Percentiles rank a stretch among this genome's conserved stretches.
Evolutionary conservation across 1,140 invertebrate genomes (phyloP).

Genomic region (Heliconius congener): DNA sequence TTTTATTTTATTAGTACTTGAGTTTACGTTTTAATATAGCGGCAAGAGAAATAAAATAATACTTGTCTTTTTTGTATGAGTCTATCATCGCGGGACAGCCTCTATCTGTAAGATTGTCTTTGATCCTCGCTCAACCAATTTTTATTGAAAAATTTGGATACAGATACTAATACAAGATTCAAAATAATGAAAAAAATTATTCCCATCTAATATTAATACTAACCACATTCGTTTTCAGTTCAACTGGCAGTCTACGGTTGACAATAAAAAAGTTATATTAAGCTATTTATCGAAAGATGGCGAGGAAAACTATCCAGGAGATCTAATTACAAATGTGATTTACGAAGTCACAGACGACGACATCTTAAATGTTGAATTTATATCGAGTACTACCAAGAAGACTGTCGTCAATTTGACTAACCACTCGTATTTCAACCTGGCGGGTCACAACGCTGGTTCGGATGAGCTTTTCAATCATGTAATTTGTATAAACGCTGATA

Average conservation of each 20-base stretch:
- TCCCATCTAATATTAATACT: too few relatives aligned
- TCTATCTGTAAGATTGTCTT: too few relatives aligned
- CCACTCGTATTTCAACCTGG: slow-evolving; percentile 97
- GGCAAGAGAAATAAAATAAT: background rate
- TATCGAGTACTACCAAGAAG: slow-evolving; percentile 87
- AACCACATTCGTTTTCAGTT: slow-evolving; percentile 43
- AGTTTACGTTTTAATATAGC: background rate
- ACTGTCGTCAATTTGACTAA: slow-evolving; percentile 96
- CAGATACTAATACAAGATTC: too few relatives aligned
- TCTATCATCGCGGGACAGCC: too few relatives aligned
- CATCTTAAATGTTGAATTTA: slow-evolving; percentile 87
- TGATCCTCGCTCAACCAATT: too few relatives aligned
- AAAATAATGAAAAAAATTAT: too few relatives aligned
- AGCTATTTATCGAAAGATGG: slow-evolving; percentile 88
- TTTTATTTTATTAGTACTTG: background rate
- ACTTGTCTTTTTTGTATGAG: too few relatives aligned
- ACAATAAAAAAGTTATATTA: slow-evolving; percentile 83
- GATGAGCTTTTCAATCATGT: slow-evolving; percentile 87
- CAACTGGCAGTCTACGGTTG: slow-evolving; percentile 76
- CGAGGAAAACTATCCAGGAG: slow-evolving; percentile 94
- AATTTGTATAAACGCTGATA: slow-evolving; percentile 88
- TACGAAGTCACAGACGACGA: slow-evolving; percentile 89
- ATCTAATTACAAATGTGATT: slow-evolving; percentile 84
- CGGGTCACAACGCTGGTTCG: slow-evolving; percentile 86
- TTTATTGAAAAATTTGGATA: too few relatives aligned